Base-by-base conservation (phyloP, 2,797 vertebrate species). In the Liparis tanakae region DNA sequence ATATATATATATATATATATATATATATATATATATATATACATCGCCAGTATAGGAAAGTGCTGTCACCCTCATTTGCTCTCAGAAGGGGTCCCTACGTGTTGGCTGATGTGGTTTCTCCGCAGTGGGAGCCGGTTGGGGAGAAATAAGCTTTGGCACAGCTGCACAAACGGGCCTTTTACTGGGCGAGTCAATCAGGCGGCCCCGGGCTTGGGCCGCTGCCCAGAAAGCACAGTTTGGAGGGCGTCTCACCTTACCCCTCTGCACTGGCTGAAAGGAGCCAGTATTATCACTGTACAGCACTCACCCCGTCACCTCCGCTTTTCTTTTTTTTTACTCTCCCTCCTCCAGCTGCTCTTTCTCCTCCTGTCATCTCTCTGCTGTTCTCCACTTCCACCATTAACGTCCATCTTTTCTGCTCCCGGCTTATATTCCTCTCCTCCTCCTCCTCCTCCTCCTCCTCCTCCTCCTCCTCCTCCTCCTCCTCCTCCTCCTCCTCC, bases 201-300 rank as follows among this genome's bases (percentile, higher is more conserved):
- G 80, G 80, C 82, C 76, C 81, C 33, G 7, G 69, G 79, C 74
- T 91, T 94, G 93, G 93, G 88, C 79, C 75, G n/a, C 54, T 91
- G 94, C 94, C 93, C 92, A 93, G 92, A 94, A 93, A 92, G 85
- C 92, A 93, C 90, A 92, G 90, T 92, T 93, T 91, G 89, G 81
- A 86, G 75, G 70, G 76, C 86, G 88, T 91, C 85, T 94, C 94
- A 90, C 85, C 90, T 93, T 94, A 92, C 92, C 70, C 61, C 44
- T 70, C 70, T 80, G 65, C 84, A 69, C 80, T 36, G 86, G 58
- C 90, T 90, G 89, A 94, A 93, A 92, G 90, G 82, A 88, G 82
- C 74, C 87, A 88, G 83, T 93, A 93, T 93, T 92, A 92, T 93
- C 91, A 92, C 85, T 76, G 87, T 75, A 67, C 86, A 82, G 78